phyloP scores from a whole-genome alignment of 2,888 invertebrate genomes.

The Trichopoda pennipes region DNA sequence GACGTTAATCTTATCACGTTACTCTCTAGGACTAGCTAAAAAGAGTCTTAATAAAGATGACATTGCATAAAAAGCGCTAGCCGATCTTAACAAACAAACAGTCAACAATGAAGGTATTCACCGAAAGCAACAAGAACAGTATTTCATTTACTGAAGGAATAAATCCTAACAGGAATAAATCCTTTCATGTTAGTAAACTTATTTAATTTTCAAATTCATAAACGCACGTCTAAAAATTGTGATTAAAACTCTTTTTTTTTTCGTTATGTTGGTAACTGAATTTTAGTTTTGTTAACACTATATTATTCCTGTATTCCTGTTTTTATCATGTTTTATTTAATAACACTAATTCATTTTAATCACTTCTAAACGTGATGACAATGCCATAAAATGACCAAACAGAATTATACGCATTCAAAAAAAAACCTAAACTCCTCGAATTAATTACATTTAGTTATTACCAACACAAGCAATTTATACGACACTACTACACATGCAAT shows the following conservation, averaged over 20 bases:
- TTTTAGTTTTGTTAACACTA: neutral
- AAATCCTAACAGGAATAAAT: too few relatives aligned
- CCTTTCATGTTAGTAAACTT: neutral
- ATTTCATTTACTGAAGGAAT: too few relatives aligned
- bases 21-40: too few relatives aligned
- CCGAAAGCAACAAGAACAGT: too few relatives aligned
- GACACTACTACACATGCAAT: slow-evolving; percentile 1
- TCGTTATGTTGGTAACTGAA: slow-evolving; percentile 7
- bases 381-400: slow-evolving; percentile 63
- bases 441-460: slow-evolving; percentile 67
- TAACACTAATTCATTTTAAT: slow-evolving; percentile 65
- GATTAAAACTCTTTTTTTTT: neutral
- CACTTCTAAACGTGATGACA: slow-evolving; percentile 68
- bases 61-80: too few relatives aligned
- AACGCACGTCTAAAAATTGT: neutral
- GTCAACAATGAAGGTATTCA: too few relatives aligned
- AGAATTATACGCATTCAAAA: slow-evolving; percentile 41
- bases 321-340: slow-evolving; percentile 10
- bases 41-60: too few relatives aligned
- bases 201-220: slow-evolving; percentile 11
- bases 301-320: neutral
- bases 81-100: too few relatives aligned
- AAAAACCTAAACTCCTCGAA: slow-evolving; percentile 36
- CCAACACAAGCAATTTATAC: slow-evolving; percentile 43
- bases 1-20: too few relatives aligned